These are phyloP conservation scores for Panthera uncia DNA, from an alignment of 2,113 vertebrate genomes.

Conservation along the genomic window DNA sequence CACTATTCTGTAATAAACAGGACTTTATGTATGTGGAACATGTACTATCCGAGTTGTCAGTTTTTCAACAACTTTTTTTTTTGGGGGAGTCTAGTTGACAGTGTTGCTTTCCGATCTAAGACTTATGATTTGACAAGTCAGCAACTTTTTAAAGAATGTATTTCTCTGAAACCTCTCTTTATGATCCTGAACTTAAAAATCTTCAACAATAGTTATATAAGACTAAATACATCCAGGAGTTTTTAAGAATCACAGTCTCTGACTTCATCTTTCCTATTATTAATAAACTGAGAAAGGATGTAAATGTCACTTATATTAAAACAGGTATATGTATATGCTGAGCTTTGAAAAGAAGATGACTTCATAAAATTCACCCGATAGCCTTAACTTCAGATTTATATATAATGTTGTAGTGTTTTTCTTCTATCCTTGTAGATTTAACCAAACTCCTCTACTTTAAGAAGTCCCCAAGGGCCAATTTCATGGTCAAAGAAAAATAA, in stretches of 20 bases:
- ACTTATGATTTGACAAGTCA: neutral
- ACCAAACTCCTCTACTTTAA: slow-evolving; percentile 50
- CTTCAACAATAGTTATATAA: neutral
- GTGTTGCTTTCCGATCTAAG: neutral
- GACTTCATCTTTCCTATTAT: neutral
- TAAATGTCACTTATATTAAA: neutral
- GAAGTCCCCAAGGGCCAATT: slow-evolving; percentile 16
- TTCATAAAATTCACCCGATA: slow-evolving; percentile 21
- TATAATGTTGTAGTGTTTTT: slow-evolving; percentile 30
- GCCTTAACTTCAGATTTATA: slow-evolving; percentile 34
- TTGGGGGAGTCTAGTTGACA: neutral
- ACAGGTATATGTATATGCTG: neutral
- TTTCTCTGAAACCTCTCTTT: neutral
- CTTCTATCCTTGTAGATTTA: slow-evolving; percentile 39
- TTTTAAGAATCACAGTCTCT: neutral
- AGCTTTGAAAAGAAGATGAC: neutral
- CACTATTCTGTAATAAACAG: neutral
- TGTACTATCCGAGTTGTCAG: neutral
- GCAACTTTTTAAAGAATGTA: neutral
- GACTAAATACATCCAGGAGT: neutral
- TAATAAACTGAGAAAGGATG: neutral
- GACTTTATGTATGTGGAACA: neutral
- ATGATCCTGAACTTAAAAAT: slow-evolving; percentile 9
- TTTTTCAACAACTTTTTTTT: neutral
- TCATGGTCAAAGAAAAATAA: slow-evolving; percentile 63